phyloP scores from a whole-genome alignment of 2,797 vertebrate genomes.

The Chelonia mydas region DNA sequence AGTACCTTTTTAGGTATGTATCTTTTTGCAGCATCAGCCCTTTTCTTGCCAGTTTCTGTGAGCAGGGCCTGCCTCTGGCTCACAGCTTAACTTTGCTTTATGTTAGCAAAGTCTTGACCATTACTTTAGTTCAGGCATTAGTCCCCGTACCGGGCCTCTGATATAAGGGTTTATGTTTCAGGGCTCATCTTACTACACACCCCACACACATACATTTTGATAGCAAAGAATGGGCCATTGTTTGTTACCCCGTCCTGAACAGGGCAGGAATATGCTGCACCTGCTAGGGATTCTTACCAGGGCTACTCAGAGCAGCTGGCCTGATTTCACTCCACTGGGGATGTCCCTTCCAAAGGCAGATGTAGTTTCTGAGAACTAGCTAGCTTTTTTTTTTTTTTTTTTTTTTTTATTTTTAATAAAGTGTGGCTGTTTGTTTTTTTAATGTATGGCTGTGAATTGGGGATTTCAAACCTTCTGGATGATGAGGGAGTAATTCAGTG shows the following conservation, averaged over 20 bases:
- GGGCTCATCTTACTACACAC: too few relatives aligned
- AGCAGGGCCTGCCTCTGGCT: too few relatives aligned
- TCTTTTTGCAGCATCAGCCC: too few relatives aligned
- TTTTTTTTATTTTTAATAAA: too few relatives aligned
- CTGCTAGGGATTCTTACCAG: neutral
- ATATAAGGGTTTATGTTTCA: too few relatives aligned
- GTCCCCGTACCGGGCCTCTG: too few relatives aligned
- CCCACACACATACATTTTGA: rapidly evolving
- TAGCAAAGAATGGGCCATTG: neutral
- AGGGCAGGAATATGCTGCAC: neutral
- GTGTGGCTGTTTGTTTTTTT: neutral
- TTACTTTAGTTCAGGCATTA: too few relatives aligned
- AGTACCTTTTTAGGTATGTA: too few relatives aligned
- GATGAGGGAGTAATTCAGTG: neutral
- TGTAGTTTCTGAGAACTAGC: neutral
- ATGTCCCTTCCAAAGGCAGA: neutral
- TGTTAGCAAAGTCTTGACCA: too few relatives aligned
- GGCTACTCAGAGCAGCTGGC: neutral
- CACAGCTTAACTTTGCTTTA: too few relatives aligned
- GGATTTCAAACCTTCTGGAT: neutral
- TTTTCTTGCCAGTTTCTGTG: too few relatives aligned
- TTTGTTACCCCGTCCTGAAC: neutral
- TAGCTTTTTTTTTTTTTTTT: rapidly evolving
- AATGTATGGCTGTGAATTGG: neutral
- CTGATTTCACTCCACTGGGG: rapidly evolving